Evolutionary conservation across 2,888 invertebrate species (phyloP).

Genomic region (Parascotia fuliginaria): DNA sequence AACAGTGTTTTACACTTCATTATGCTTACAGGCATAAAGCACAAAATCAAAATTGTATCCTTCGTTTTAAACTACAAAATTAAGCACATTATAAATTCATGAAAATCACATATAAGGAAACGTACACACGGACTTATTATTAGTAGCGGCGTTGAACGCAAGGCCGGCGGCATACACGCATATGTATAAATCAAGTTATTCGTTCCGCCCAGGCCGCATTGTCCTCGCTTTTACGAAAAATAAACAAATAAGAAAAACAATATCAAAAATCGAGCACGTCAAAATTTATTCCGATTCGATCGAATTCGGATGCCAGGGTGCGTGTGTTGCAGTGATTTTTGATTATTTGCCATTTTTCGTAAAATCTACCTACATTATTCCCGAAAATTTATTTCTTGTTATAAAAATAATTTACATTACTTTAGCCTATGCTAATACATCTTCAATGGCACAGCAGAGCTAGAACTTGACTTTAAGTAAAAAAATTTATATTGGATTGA

Average conservation of each 20-base stretch:
- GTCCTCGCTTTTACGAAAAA: constrained; percentile 68
- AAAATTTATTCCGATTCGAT: constrained; percentile 72
- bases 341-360: constrained; percentile 36
- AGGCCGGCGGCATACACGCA: constrained; percentile 62
- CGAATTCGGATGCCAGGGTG: constrained; percentile 52
- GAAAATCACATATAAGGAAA: constrained; percentile 32
- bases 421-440: too few relatives aligned
- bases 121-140: constrained; percentile 38
- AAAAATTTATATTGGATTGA: too few relatives aligned
- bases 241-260: constrained; percentile 56
- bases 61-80: too few relatives aligned
- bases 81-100: constrained; percentile 33
- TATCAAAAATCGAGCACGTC: constrained; percentile 71
- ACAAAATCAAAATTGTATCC: too few relatives aligned
- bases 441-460: too few relatives aligned
- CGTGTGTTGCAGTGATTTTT: constrained; percentile 34
- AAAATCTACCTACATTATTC: too few relatives aligned
- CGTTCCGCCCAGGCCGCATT: constrained; percentile 77
- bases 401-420: too few relatives aligned
- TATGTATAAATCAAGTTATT: constrained; percentile 80
- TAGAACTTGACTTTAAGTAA: too few relatives aligned
- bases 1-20: too few relatives aligned
- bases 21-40: too few relatives aligned
- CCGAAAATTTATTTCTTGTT: too few relatives aligned
- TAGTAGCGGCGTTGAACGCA: constrained; percentile 45